Evolutionary conservation across 2,888 invertebrate genomes (phyloP), one percentile per base, ranked within the genome.

Genomic region (Andrena praecox): DNA sequence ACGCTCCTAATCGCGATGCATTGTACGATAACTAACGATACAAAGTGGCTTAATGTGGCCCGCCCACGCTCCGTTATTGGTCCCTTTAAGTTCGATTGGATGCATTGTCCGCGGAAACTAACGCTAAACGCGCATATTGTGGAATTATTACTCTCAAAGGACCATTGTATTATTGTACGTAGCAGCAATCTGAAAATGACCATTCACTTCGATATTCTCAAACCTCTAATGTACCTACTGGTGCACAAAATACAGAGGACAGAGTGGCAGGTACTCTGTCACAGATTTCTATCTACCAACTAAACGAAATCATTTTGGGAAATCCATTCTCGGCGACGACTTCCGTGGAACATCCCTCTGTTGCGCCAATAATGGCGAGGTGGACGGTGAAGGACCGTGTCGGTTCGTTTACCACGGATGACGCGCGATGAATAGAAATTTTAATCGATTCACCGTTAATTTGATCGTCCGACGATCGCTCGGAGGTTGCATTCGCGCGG

Each of bases 1-100:
- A 89, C 87, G 84, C 82, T 69, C 29, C 81, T 89, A 89, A 88
- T 88, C 85, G 79, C 64, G 59, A 35, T 62, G 62, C 80, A 87
- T 88, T 89, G 89, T 85, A 59, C 75, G 77, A 72, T 86, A 86
- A 86, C 80, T 76, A 74, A 67, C 67, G 62, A 35, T 68, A 82
- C 80, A 71, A 78, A 71, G 77, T 69, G 62, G 56, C 72, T 81
- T 64, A 80, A 69, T 54, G 77, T 56, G 72, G 68, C 48, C 59
- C 84, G 80, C 89, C 88, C 63, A 88, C 88, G 80, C 48, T 67
- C 62, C 42, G 67, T 50, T 48, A 54, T 27, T 67, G 56, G 54
- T 27, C 75, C 60, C 56, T 35, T 62, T 24, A 64, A 70, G 48
- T 54, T 63, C 72, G 60, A 67, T 67, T 59, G 62, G 56, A 50